phyloP scores from a whole-genome alignment of 2,797 vertebrate genomes.

The Adrianichthys oophorus region DNA sequence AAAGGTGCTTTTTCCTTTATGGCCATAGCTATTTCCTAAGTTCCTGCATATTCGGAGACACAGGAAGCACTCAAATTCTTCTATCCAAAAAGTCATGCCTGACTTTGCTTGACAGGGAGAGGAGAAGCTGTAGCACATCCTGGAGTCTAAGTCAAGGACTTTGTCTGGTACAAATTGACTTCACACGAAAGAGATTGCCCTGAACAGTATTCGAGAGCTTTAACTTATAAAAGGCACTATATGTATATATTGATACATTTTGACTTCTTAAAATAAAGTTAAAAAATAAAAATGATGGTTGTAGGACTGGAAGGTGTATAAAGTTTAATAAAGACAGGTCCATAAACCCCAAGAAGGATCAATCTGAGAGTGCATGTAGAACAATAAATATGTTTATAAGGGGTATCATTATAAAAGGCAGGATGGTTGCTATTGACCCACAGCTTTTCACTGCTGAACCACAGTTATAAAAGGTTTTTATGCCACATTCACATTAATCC shows the following conservation, averaged over 20 bases:
- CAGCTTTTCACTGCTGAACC: conserved; percentile 37
- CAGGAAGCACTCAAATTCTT: conserved; percentile 1
- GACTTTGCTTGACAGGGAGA: background rate
- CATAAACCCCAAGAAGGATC: conserved; percentile 13
- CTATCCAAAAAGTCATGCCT: conserved; percentile 3
- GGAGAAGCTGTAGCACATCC: conserved; percentile 27
- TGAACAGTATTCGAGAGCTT: conserved; percentile 29
- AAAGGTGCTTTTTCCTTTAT: conserved; percentile 3
- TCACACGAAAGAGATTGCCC: conserved; percentile 28
- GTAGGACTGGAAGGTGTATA: conserved; percentile 14
- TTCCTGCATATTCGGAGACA: background rate
- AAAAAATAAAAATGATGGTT: conserved; percentile 16
- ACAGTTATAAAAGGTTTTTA: conserved; percentile 41
- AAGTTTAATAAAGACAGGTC: conserved; percentile 18
- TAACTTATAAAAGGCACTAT: conserved; percentile 33
- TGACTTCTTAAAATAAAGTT: conserved; percentile 14
- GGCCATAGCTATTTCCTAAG: background rate
- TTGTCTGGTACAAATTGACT: conserved; percentile 56
- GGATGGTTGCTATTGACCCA: conserved; percentile 42
- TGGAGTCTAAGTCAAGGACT: conserved; percentile 52
- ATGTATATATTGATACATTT: conserved; percentile 30
- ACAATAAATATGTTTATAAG: conserved; percentile 38
- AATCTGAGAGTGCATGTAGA: conserved; percentile 15
- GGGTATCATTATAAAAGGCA: conserved; percentile 28
- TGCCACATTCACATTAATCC: conserved; percentile 55